Conservation (phyloP, 2,113 vertebrate genomes). For the Oostethus manadensis region DNA sequence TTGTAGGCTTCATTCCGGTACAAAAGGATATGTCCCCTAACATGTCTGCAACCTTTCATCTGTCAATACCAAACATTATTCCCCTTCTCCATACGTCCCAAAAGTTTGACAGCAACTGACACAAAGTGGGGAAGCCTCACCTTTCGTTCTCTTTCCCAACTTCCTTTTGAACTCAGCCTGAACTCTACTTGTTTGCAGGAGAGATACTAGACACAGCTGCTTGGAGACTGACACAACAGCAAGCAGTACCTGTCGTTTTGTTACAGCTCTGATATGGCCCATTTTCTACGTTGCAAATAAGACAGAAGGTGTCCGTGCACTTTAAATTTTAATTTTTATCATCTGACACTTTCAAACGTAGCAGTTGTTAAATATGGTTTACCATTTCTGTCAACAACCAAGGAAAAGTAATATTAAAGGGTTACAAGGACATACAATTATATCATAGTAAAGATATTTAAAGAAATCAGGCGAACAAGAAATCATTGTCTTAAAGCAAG, state of each 20-base stretch:
- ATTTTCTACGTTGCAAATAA: constrained; percentile 24
- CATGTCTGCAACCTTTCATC: constrained; percentile 27
- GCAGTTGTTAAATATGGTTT: not conserved
- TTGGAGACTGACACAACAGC: constrained; percentile 29
- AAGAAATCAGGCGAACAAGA: no score
- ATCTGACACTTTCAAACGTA: constrained; percentile 3
- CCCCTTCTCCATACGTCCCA: constrained; percentile 16
- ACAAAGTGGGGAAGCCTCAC: constrained; percentile 11
- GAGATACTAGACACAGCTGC: constrained; percentile 29
- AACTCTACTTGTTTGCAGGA: constrained; percentile 47
- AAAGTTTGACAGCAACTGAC: constrained; percentile 38
- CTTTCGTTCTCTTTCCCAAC: constrained; percentile 26
- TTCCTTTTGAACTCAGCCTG: constrained; percentile 55
- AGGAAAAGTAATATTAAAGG: not conserved
- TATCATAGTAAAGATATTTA: no score
- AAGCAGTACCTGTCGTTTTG: constrained; percentile 23
- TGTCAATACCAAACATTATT: constrained; percentile 32
- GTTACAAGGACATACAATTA: not conserved
- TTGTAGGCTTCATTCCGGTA: constrained; percentile 10
- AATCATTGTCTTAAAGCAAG: no score
- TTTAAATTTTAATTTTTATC: not conserved
- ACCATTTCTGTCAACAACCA: not conserved
- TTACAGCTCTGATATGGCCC: constrained; percentile 23
- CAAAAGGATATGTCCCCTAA: constrained; percentile 3
- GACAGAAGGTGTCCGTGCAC: not conserved